These are phyloP conservation scores for Heteromurus nitidus DNA, from an alignment of 2,888 invertebrate genomes.

Conservation along the genomic window DNA sequence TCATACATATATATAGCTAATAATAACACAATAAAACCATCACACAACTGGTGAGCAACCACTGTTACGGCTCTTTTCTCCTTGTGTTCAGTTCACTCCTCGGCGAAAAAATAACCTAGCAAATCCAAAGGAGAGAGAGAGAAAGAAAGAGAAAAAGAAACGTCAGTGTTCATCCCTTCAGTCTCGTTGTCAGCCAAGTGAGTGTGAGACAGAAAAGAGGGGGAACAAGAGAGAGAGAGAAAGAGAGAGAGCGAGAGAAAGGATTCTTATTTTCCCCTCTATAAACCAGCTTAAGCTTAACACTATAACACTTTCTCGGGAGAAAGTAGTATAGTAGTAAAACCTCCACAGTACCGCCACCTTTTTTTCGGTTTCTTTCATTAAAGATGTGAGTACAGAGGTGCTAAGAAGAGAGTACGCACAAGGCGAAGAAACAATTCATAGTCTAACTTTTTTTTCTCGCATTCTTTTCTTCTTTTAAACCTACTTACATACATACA, in stretches of 20 bases:
- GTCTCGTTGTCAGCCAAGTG: constrained; percentile 42
- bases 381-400: no score
- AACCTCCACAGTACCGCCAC: no score
- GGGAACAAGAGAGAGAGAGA: no score
- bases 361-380: background rate
- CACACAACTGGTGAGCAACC: constrained; percentile 23
- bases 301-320: no score
- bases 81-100: background rate
- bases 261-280: no score
- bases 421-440: background rate
- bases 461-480: constrained; percentile 7
- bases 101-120: no score
- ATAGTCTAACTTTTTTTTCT: background rate
- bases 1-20: constrained; percentile 49
- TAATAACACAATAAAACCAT: constrained; percentile 61
- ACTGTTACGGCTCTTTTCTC: constrained; percentile 7
- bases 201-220: constrained; percentile 39
- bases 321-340: no score
- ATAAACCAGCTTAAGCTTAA: no score
- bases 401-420: background rate
- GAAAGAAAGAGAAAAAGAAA: no score
- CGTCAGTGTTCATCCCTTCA: constrained; percentile 38
- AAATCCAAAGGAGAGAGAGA: constrained; percentile 5
- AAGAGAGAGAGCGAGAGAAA: no score
- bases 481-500: background rate